phyloP scores from a whole-genome alignment of 2,888 invertebrate species.

The Tachina fera region DNA sequence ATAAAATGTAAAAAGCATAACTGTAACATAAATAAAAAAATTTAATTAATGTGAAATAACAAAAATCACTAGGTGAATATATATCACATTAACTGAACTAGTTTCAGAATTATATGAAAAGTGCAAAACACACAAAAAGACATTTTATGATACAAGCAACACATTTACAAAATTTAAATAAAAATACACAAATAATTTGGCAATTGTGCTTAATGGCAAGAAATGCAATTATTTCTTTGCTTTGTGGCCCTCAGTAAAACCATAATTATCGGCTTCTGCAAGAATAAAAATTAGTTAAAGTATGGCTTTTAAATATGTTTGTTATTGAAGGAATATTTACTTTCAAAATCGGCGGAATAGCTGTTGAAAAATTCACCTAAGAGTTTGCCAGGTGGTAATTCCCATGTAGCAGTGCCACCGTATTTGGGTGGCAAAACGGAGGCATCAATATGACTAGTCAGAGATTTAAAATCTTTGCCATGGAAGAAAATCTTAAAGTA shows the following conservation, averaged over 20 bases:
- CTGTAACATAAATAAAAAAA: conserved; percentile 11
- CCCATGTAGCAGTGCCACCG: conserved; percentile 86
- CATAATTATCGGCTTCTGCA: conserved; percentile 85
- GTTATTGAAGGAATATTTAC: conserved; percentile 83
- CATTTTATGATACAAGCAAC: conserved; percentile 25
- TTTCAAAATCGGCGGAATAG: conserved; percentile 87
- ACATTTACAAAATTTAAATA: conserved; percentile 11
- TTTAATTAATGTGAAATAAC: conserved; percentile 45
- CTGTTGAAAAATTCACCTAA: conserved; percentile 87
- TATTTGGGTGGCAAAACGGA: conserved; percentile 86
- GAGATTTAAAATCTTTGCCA: conserved; percentile 86
- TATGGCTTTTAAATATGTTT: neutral
- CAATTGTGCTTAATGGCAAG: conserved; percentile 37
- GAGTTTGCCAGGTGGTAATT: conserved; percentile 85
- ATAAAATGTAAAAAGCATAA: neutral
- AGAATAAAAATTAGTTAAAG: neutral
- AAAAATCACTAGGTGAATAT: conserved; percentile 52
- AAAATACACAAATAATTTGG: conserved; percentile 46
- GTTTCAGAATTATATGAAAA: neutral
- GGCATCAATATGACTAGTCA: conserved; percentile 85
- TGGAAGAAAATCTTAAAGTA: conserved; percentile 87
- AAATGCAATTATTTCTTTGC: conserved; percentile 74
- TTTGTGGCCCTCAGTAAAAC: conserved; percentile 83
- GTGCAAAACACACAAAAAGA: conserved; percentile 20
- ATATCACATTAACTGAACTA: conserved; percentile 48